Percentiles rank a stretch among this genome's conserved stretches.
Evolutionary conservation across 2,797 vertebrate species (phyloP).

Genomic region (Nannoperca obscura): DNA sequence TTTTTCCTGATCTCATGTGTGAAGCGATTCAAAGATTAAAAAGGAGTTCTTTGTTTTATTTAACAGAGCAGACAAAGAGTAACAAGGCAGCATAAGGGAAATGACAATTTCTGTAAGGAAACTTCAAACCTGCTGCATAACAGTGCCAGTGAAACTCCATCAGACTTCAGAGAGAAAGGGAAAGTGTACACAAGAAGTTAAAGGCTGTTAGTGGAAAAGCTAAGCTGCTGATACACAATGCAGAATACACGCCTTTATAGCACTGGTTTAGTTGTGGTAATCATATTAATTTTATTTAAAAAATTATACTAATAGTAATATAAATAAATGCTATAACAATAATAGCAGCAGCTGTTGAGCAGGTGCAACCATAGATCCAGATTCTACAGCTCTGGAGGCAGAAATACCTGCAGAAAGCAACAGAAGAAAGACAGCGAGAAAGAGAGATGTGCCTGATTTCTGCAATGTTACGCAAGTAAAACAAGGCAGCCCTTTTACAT

Average conservation of each 20-base stretch:
- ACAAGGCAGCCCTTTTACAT: too few species aligned
- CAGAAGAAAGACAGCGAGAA: too few species aligned
- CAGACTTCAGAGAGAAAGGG: constrained; percentile 25
- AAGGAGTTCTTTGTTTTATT: constrained; percentile 35
- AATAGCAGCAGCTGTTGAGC: too few species aligned
- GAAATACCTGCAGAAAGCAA: too few species aligned
- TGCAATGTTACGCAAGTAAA: too few species aligned
- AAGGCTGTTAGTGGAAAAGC: constrained; percentile 11
- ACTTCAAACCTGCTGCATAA: constrained; percentile 31
- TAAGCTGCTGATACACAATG: constrained; percentile 2
- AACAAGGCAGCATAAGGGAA: constrained; percentile 23
- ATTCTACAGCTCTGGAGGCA: too few species aligned
- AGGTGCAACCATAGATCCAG: too few species aligned
- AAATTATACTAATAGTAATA: too few species aligned
- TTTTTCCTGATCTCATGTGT: neutral
- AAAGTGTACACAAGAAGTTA: neutral
- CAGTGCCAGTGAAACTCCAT: constrained; percentile 16
- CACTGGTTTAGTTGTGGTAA: too few species aligned
- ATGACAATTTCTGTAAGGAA: constrained; percentile 22
- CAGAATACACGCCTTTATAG: neutral
- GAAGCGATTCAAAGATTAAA: constrained; percentile 12
- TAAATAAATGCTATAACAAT: too few species aligned
- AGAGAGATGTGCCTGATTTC: too few species aligned
- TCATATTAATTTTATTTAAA: too few species aligned
- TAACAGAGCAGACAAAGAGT: constrained; percentile 21